Evolutionary conservation across 2,113 vertebrate species (phyloP).

Genomic region (Cephalopterus ornatus): DNA sequence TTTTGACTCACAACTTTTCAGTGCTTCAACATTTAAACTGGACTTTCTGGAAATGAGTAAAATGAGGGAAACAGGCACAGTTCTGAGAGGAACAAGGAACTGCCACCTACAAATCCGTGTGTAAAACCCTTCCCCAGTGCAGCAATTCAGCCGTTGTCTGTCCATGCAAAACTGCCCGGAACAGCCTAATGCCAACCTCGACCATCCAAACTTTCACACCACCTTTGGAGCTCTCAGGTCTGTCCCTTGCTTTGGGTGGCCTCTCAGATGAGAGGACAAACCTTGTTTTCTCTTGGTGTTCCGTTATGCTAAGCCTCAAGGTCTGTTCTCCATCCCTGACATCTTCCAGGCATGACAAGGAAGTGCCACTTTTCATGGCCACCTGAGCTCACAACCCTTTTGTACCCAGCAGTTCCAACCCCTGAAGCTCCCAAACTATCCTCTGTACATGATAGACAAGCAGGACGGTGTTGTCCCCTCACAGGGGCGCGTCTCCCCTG

Average conservation of each 20-base stretch:
- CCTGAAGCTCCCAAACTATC: background rate
- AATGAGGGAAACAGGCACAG: background rate
- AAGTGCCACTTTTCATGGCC: background rate
- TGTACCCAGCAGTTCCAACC: background rate
- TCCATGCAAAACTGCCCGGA: background rate
- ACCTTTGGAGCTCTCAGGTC: background rate
- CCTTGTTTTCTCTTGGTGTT: background rate
- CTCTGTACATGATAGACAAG: accelerated
- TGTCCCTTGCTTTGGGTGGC: background rate
- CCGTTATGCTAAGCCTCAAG: background rate
- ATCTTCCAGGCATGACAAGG: background rate
- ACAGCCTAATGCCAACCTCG: accelerated
- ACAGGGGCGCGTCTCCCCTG: accelerated
- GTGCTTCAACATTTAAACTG: background rate
- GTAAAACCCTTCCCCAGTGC: background rate
- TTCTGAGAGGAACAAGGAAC: accelerated
- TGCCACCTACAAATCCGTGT: accelerated
- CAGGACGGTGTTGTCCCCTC: background rate
- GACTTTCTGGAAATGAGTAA: background rate
- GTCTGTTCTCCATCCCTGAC: background rate
- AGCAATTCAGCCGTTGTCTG: background rate
- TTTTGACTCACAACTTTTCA: background rate
- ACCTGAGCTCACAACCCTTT: background rate
- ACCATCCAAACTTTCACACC: background rate
- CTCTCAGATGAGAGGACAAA: background rate